phyloP scores from a whole-genome alignment of 2,113 vertebrate species.

The Lasiurus borealis region DNA sequence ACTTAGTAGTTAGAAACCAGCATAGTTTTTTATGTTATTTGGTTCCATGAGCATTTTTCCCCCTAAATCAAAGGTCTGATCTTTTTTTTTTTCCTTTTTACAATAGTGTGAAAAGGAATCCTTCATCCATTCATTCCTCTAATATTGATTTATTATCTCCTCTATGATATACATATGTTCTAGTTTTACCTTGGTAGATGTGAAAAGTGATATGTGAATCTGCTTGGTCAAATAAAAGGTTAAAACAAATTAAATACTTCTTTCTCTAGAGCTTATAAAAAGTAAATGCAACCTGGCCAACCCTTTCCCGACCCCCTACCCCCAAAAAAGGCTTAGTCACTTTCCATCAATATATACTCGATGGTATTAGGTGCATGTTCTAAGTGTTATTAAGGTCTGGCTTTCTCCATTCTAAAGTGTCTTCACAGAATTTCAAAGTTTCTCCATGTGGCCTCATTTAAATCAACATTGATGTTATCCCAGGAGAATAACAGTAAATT shows the following conservation, averaged over 20 bases:
- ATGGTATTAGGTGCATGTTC: no score
- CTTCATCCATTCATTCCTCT: background rate
- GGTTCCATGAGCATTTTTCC: background rate
- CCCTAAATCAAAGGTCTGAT: background rate
- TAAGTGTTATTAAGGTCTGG: no score
- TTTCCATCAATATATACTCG: background rate
- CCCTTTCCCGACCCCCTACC: background rate
- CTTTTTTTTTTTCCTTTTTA: background rate
- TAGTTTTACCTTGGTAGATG: background rate
- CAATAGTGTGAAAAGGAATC: background rate
- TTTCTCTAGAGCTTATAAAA: slow-evolving; percentile 26
- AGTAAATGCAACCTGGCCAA: background rate
- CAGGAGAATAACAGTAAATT: background rate
- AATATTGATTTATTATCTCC: background rate
- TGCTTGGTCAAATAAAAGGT: background rate
- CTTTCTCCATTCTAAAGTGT: no score
- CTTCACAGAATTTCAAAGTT: no score
- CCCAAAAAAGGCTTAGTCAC: background rate
- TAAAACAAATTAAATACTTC: slow-evolving; percentile 24
- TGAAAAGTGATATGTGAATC: background rate
- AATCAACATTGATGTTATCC: no score
- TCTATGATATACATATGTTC: background rate
- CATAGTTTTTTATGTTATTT: background rate
- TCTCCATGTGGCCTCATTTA: no score
- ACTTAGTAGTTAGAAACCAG: background rate